Evolutionary conservation across 2,888 invertebrate species (phyloP).

Genomic region (Macroteleia sp.): DNA sequence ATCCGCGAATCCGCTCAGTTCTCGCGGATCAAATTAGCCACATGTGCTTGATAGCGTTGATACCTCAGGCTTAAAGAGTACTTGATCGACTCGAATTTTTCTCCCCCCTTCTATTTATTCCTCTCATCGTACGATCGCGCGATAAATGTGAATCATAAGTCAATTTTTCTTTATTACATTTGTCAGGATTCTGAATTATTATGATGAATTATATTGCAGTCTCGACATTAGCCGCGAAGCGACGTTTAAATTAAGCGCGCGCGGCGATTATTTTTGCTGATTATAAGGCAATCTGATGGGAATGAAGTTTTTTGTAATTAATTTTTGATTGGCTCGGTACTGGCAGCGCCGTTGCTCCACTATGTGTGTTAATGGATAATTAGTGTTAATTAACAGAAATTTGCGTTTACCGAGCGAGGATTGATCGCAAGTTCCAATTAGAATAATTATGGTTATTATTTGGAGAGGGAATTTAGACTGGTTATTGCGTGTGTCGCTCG

Average conservation of each 20-base stretch:
- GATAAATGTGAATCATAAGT: conserved; percentile 33
- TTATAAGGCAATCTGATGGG: conserved; percentile 27
- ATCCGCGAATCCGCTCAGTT: no score
- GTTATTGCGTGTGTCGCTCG: conserved; percentile 11
- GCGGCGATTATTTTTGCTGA: conserved; percentile 31
- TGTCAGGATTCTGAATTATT: conserved; percentile 31
- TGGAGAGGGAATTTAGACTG: conserved; percentile 16
- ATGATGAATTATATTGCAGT: conserved; percentile 11
- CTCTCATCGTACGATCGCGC: not conserved
- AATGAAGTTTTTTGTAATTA: no score
- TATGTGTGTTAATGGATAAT: conserved; percentile 46
- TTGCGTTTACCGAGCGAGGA: conserved; percentile 9
- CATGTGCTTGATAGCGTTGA: no score
- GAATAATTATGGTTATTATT: conserved; percentile 36
- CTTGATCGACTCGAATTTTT: conserved; percentile 18
- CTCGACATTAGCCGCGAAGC: not conserved
- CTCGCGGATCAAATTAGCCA: no score
- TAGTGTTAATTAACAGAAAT: conserved; percentile 45
- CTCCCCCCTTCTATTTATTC: no score
- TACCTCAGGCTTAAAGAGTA: conserved; percentile 26
- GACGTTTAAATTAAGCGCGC: conserved; percentile 20
- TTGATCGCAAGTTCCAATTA: conserved; percentile 7
- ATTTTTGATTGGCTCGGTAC: no score
- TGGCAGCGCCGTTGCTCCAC: not conserved
- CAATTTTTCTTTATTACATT: conserved; percentile 44